Conservation (phyloP, 2,113 vertebrate genomes). For the Nesogale talazaci region DNA sequence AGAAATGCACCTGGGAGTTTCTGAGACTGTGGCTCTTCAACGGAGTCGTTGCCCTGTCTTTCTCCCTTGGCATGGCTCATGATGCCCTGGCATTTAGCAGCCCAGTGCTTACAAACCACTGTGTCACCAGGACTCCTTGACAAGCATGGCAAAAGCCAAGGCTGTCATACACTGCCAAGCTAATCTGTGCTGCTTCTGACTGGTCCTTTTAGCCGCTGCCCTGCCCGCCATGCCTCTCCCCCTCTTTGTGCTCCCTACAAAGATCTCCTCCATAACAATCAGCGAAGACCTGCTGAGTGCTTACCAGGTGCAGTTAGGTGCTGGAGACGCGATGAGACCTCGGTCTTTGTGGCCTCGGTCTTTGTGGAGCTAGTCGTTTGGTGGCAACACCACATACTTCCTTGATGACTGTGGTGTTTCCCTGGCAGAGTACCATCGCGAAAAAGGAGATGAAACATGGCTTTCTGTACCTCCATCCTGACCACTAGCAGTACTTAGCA, state of each 20-base stretch:
- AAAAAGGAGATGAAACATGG: neutral
- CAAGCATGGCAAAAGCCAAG: neutral
- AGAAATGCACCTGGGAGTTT: no score
- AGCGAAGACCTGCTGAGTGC: neutral
- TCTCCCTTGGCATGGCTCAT: no score
- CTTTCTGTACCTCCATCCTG: neutral
- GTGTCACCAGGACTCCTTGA: no score
- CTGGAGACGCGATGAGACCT: neutral
- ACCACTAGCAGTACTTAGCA: neutral
- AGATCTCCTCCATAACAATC: conserved; percentile 13
- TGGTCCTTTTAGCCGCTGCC: neutral
- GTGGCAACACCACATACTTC: neutral
- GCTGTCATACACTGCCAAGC: neutral
- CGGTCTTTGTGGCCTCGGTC: neutral
- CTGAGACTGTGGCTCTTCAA: no score
- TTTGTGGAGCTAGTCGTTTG: neutral
- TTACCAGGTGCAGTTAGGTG: neutral
- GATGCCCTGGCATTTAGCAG: no score
- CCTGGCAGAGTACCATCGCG: neutral
- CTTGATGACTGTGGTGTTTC: neutral
- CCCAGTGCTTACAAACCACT: no score
- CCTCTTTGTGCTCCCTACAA: neutral
- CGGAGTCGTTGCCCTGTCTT: no score
- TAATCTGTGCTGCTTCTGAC: neutral
- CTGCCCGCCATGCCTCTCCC: neutral